A percentile compares a stretch with the other conserved stretches of the same genome.
Evolutionary conservation across 2,797 vertebrate species (phyloP).

Genomic region (Euphonia xanthogaster): DNA sequence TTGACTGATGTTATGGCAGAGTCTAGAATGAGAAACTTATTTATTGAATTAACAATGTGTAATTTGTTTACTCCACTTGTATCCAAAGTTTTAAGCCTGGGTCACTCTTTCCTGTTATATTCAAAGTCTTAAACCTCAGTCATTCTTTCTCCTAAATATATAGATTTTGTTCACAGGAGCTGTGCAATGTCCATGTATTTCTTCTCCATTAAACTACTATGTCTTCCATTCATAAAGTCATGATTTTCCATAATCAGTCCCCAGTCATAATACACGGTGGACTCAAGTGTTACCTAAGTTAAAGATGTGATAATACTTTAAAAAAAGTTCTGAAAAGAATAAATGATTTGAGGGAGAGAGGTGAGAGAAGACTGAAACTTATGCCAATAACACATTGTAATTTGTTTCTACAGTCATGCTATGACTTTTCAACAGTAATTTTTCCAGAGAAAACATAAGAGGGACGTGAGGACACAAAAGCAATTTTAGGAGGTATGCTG

Average conservation of each 20-base stretch:
- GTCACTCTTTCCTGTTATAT: background rate
- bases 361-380: background rate
- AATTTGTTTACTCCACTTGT: background rate
- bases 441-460: background rate
- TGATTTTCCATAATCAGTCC: background rate
- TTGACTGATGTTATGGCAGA: background rate
- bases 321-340: background rate
- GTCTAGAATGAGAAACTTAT: background rate
- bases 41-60: background rate
- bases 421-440: background rate
- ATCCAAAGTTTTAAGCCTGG: background rate
- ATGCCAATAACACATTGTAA: background rate
- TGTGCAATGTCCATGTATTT: background rate
- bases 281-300: background rate
- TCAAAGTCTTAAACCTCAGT: background rate
- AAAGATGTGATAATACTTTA: background rate
- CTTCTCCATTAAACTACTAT: background rate
- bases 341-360: fast-evolving
- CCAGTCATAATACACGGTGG: background rate
- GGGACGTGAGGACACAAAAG: background rate
- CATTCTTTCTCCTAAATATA: background rate
- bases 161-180: background rate
- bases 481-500: background rate
- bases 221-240: background rate
- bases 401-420: background rate